These are phyloP conservation scores for Boleophthalmus pectinirostris DNA, from an alignment of 2,113 vertebrate genomes.

Conservation along the genomic window DNA sequence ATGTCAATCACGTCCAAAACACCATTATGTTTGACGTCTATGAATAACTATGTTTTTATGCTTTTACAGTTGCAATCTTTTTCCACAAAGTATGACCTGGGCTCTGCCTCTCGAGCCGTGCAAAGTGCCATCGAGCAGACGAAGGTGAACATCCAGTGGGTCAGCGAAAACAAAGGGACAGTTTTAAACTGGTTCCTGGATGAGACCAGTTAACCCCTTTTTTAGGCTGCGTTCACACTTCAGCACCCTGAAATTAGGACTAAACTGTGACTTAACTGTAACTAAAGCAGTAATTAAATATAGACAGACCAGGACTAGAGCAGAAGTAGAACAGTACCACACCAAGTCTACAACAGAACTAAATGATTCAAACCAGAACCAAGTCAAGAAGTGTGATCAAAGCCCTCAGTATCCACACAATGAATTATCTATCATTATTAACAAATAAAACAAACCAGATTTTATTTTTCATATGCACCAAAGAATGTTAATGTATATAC, in stretches of 20 bases:
- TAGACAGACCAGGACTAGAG: not conserved
- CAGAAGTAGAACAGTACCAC: not conserved
- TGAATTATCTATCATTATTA: not conserved
- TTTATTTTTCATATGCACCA: not conserved
- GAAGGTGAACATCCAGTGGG: constrained; percentile 87
- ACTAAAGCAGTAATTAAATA: too few species aligned
- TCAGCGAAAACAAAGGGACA: constrained; percentile 69
- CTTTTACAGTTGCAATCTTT: constrained; percentile 82
- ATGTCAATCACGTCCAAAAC: not conserved
- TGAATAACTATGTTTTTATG: not conserved
- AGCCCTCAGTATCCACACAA: not conserved
- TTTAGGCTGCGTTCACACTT: not conserved
- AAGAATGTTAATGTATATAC: constrained; percentile 10
- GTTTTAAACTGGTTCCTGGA: constrained; percentile 81
- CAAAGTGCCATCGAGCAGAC: constrained; percentile 85
- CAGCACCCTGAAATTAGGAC: not conserved
- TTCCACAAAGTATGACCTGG: constrained; percentile 44
- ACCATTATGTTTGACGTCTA: not conserved
- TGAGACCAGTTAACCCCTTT: constrained; percentile 12
- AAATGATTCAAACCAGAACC: not conserved
- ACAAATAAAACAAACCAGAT: not conserved
- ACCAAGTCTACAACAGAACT: too few species aligned
- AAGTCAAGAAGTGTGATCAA: not conserved
- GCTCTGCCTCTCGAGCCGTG: constrained; percentile 58
- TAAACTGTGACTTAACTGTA: too few species aligned